These are phyloP conservation scores for Drosophila ananassae DNA, from an alignment of 1,140 invertebrate genomes.

Conservation along the genomic window DNA sequence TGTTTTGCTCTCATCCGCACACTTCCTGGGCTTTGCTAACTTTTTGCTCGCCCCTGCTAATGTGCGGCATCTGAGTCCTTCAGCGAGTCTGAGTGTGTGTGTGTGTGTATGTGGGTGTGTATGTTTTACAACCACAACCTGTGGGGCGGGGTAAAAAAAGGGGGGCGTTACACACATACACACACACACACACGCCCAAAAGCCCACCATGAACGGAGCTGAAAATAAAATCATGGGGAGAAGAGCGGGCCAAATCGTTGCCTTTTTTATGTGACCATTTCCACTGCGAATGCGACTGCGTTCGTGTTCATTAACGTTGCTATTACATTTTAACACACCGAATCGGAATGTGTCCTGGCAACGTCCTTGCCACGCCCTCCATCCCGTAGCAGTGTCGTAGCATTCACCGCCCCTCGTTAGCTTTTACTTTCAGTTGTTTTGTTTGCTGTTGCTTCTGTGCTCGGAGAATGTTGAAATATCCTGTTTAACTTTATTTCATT, in stretches of 20 bases:
- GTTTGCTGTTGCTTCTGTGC: conserved; percentile 45
- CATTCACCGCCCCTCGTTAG: conserved; percentile 25
- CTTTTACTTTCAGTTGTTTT: conserved; percentile 77
- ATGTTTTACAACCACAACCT: conserved; percentile 75
- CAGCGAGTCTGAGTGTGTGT: conserved; percentile 15
- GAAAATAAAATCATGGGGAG: conserved; percentile 27
- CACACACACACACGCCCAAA: not conserved
- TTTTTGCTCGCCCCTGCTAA: conserved; percentile 60
- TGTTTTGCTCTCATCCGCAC: conserved; percentile 67
- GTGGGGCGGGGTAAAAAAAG: conserved; percentile 24
- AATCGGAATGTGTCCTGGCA: conserved; percentile 77
- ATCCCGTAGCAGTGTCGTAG: not conserved
- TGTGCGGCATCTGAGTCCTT: conserved; percentile 57
- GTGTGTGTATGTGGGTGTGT: conserved; percentile 31
- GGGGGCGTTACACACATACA: not conserved
- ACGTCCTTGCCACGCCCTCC: conserved; percentile 55
- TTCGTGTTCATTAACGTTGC: conserved; percentile 81
- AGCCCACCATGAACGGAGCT: conserved; percentile 10
- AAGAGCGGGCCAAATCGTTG: conserved; percentile 46
- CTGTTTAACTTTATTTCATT: conserved; percentile 82
- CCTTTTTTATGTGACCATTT: conserved; percentile 79
- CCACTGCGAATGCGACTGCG: conserved; percentile 68
- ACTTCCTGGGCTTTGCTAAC: conserved; percentile 54
- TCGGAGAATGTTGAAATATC: conserved; percentile 74
- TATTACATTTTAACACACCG: conserved; percentile 82